Evolutionary conservation across 2,113 vertebrate species (phyloP).

Genomic region (Ciconia boyciana): DNA sequence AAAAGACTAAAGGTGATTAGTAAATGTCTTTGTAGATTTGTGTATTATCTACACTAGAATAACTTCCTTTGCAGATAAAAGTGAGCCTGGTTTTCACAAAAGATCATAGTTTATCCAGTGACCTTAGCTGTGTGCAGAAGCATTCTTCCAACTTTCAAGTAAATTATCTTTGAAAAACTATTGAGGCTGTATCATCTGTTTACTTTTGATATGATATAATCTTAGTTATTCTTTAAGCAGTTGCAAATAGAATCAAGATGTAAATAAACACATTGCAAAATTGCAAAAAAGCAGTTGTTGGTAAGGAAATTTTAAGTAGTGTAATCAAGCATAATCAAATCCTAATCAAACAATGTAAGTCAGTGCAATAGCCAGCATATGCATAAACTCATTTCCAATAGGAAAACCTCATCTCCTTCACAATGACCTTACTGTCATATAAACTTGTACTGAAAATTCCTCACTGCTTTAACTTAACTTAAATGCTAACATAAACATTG

Average conservation of each 20-base stretch:
- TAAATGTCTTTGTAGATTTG: neutral
- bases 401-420: neutral
- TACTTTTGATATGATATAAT: neutral
- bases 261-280: neutral
- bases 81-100: neutral
- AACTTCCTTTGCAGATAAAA: neutral
- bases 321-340: neutral
- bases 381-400: neutral
- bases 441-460: neutral
- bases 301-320: neutral
- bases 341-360: neutral
- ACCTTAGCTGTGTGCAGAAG: neutral
- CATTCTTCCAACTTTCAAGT: neutral
- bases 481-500: neutral
- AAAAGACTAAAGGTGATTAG: neutral
- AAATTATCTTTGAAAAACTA: neutral
- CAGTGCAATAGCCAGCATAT: neutral
- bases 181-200: neutral
- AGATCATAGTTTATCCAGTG: constrained; percentile 11
- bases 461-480: neutral
- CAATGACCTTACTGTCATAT: neutral
- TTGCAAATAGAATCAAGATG: neutral
- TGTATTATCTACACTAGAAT: neutral
- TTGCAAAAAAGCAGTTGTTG: neutral
- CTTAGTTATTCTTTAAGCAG: neutral